Percentiles rank a stretch among this genome's conserved stretches.
These are phyloP conservation scores for Diarsia brunnea DNA, from an alignment of 2,888 invertebrate genomes.

Conservation along the genomic window DNA sequence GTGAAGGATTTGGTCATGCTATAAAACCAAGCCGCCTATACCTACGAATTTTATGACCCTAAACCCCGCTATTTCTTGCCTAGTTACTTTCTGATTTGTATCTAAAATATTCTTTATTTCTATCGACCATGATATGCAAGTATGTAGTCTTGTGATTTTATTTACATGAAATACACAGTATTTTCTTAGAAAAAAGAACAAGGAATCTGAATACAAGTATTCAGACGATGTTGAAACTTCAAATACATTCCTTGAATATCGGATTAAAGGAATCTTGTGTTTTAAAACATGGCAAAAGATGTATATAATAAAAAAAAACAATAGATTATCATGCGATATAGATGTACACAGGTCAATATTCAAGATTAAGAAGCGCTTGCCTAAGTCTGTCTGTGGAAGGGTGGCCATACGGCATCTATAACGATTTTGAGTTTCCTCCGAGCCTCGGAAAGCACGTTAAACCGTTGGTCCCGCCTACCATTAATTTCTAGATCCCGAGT, in stretches of 20 bases:
- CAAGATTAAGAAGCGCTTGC: neutral
- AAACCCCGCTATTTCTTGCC: conserved; percentile 39
- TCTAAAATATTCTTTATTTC: conserved; percentile 20
- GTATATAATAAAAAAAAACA: no score
- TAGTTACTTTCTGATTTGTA: conserved; percentile 60
- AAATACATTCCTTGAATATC: neutral
- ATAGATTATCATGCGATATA: no score
- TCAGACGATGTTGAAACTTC: neutral
- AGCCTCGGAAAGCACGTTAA: neutral
- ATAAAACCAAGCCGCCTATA: conserved; percentile 45
- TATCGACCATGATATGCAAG: neutral
- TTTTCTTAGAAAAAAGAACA: neutral
- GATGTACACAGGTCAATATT: neutral
- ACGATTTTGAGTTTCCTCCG: neutral
- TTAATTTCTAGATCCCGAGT: neutral
- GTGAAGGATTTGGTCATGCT: conserved; percentile 49
- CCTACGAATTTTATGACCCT: conserved; percentile 52
- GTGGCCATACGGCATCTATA: neutral
- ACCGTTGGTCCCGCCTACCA: neutral
- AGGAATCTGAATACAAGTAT: neutral
- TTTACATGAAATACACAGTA: no score
- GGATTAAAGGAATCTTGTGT: neutral
- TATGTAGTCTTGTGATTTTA: neutral
- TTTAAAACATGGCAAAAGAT: neutral
- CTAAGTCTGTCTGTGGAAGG: neutral